These are phyloP conservation scores for Notechis scutatus DNA, from an alignment of 2,113 vertebrate species.

Conservation along the genomic window DNA sequence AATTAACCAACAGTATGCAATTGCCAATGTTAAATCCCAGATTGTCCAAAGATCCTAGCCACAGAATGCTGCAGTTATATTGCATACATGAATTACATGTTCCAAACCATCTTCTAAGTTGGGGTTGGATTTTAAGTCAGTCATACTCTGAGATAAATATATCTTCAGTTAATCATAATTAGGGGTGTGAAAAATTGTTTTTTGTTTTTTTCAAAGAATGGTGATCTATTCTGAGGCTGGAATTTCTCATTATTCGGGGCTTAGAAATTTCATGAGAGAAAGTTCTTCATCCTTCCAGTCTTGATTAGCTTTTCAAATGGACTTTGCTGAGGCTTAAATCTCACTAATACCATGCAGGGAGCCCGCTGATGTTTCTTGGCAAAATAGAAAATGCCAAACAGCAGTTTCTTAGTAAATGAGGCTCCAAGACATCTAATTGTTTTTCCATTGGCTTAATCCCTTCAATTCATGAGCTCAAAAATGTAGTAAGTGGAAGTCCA, in stretches of 20 bases:
- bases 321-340: background rate
- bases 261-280: background rate
- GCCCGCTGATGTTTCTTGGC: background rate
- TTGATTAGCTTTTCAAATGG: background rate
- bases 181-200: background rate
- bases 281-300: background rate
- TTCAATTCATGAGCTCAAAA: conserved; percentile 11
- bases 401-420: background rate
- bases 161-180: background rate
- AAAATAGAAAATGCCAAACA: background rate
- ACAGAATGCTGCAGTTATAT: background rate
- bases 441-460: background rate
- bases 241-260: background rate
- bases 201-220: background rate
- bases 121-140: background rate
- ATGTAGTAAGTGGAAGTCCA: conserved; percentile 29
- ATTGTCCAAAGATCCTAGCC: background rate
- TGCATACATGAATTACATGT: background rate
- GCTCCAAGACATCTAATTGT: background rate
- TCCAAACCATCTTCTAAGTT: background rate
- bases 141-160: background rate
- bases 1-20: conserved; percentile 30
- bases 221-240: background rate
- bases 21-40: conserved; percentile 35
- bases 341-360: background rate